Percentiles rank a stretch among this genome's conserved stretches.
These are phyloP conservation scores for Prietella phreatophila DNA, from an alignment of 2,113 vertebrate species.

Conservation along the genomic window DNA sequence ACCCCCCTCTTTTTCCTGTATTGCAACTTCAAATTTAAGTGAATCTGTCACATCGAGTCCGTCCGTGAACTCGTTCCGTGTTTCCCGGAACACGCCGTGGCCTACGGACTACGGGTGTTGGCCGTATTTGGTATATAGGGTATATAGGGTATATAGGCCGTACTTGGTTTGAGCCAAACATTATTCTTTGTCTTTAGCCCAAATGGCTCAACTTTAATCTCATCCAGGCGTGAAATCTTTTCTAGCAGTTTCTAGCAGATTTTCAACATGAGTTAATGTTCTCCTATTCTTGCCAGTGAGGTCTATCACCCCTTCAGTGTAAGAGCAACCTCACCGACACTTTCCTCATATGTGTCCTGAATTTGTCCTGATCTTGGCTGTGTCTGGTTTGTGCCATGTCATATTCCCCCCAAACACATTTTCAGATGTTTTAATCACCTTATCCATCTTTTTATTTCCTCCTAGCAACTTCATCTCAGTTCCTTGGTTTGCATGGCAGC, in stretches of 20 bases:
- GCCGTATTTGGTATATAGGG: too few species aligned
- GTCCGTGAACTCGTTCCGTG: too few species aligned
- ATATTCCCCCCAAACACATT: neutral
- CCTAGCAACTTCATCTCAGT: neutral
- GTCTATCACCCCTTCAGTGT: neutral
- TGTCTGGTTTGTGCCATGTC: neutral
- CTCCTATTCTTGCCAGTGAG: neutral
- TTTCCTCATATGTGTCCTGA: neutral
- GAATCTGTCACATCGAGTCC: too few species aligned
- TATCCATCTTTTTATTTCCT: neutral
- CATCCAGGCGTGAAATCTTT: neutral
- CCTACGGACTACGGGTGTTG: too few species aligned
- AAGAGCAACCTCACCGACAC: neutral
- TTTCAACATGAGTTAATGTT: neutral
- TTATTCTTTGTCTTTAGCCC: neutral
- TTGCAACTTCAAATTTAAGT: too few species aligned
- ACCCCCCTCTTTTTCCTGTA: neutral
- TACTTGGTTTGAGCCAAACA: neutral
- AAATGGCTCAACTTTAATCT: neutral
- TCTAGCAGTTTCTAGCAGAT: neutral
- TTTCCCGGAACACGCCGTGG: too few species aligned
- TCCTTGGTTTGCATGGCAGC: neutral
- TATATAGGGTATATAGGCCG: too few species aligned
- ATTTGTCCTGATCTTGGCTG: neutral
- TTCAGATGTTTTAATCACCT: neutral